These are phyloP conservation scores for Cyprinella venusta DNA, from an alignment of 2,797 vertebrate genomes.

Conservation along the genomic window DNA sequence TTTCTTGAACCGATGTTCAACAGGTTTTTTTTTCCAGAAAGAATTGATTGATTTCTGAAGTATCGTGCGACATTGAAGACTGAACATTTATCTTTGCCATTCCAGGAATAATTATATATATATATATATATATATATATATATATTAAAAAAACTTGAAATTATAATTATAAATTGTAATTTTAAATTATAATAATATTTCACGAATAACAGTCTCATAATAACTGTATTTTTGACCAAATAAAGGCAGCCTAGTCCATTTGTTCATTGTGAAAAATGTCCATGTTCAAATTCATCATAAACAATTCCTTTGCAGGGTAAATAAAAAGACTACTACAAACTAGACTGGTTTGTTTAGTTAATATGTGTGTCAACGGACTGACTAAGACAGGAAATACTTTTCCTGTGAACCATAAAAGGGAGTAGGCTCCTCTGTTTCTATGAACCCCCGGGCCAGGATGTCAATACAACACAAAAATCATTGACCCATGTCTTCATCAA, in stretches of 20 bases:
- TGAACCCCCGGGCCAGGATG: slow-evolving; percentile 15
- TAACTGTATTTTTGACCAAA: too few relatives aligned
- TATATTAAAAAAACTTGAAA: too few relatives aligned
- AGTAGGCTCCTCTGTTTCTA: slow-evolving; percentile 18
- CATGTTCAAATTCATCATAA: not conserved
- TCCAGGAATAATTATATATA: not conserved
- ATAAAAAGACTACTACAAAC: not conserved
- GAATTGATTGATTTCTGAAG: not conserved
- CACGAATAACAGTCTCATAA: too few relatives aligned
- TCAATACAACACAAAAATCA: slow-evolving; percentile 29
- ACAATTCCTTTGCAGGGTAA: not conserved
- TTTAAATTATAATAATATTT: too few relatives aligned
- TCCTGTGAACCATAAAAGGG: slow-evolving; percentile 3
- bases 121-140: not conserved
- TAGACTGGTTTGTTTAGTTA: not conserved
- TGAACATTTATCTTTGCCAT: not conserved
- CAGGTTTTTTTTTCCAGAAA: too few relatives aligned
- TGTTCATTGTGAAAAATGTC: not conserved
- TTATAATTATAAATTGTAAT: too few relatives aligned
- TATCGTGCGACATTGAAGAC: not conserved
- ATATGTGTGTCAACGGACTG: not conserved
- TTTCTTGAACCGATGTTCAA: not conserved
- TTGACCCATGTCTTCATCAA: slow-evolving; percentile 14
- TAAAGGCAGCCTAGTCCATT: not conserved
- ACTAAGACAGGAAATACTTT: slow-evolving; percentile 29